Percentiles rank a stretch among this genome's conserved stretches.
Evolutionary conservation across 2,113 vertebrate species (phyloP).

Genomic region (Piaya cayana): DNA sequence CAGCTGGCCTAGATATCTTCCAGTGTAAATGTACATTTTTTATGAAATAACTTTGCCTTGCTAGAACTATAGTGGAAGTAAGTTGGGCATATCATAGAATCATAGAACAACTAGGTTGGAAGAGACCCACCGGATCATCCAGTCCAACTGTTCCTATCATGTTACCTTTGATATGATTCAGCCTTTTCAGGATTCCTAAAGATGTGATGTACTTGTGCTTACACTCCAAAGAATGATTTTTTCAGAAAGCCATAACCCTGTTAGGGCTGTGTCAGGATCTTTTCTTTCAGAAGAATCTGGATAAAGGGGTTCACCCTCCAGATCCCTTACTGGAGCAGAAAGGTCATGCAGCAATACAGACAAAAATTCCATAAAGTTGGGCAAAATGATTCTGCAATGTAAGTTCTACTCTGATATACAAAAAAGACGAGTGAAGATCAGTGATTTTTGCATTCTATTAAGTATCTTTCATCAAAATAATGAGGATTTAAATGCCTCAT

Average conservation of each 20-base stretch:
- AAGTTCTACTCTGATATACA: not conserved
- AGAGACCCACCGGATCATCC: too few relatives aligned
- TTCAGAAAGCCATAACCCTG: not conserved
- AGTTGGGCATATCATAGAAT: accelerated
- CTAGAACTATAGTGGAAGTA: not conserved
- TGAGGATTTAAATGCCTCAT: not conserved
- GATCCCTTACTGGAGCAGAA: not conserved
- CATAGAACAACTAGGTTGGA: too few relatives aligned
- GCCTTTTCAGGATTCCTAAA: not conserved
- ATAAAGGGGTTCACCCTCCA: not conserved
- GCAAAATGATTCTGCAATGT: not conserved
- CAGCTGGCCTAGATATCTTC: not conserved
- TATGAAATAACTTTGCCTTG: not conserved
- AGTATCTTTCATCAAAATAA: not conserved
- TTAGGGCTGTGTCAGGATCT: not conserved
- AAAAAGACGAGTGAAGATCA: not conserved
- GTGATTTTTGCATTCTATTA: not conserved
- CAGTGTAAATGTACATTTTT: not conserved
- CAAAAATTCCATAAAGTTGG: not conserved
- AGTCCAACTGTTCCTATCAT: too few relatives aligned
- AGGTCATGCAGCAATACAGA: not conserved
- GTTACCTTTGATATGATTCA: not conserved
- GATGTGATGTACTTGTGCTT: not conserved
- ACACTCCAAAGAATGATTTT: not conserved
- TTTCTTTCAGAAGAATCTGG: not conserved